A percentile compares a stretch with the other conserved stretches of the same genome.
These are phyloP conservation scores for Oryctes rhinoceros DNA, from an alignment of 1,140 invertebrate genomes.

Conservation along the genomic window DNA sequence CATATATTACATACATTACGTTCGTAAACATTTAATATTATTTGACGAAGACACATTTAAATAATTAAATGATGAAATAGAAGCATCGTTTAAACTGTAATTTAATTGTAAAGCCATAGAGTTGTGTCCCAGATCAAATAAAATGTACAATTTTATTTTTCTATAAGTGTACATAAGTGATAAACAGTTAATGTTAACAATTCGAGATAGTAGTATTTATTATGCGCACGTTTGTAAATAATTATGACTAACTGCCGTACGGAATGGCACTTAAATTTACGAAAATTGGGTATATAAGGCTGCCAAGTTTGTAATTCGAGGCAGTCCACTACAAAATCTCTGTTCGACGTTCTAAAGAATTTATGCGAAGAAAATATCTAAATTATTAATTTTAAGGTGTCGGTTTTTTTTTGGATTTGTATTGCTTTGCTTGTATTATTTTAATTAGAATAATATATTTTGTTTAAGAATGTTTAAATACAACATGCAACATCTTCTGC, in stretches of 20 bases:
- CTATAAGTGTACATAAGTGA: constrained; percentile 29
- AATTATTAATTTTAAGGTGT: neutral
- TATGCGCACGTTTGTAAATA: neutral
- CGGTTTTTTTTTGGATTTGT: neutral
- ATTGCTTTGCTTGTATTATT: no score
- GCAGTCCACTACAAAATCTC: constrained; percentile 12
- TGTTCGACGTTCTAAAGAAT: neutral
- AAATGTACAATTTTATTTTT: constrained; percentile 33
- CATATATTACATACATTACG: neutral
- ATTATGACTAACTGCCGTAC: neutral
- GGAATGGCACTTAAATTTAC: neutral
- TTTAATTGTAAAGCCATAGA: neutral
- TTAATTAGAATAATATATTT: no score
- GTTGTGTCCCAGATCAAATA: constrained; percentile 20
- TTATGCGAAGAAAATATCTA: neutral
- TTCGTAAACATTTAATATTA: neutral
- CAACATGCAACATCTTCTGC: no score
- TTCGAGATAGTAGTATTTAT: constrained; percentile 22
- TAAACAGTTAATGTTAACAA: constrained; percentile 4
- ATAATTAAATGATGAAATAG: constrained; percentile 26
- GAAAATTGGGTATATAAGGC: neutral
- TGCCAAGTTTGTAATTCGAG: neutral
- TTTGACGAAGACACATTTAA: constrained; percentile 10
- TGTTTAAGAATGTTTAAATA: no score
- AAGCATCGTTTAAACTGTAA: constrained; percentile 4